Conservation (phyloP, 2,797 vertebrate genomes). For the Hydrophis major region DNA sequence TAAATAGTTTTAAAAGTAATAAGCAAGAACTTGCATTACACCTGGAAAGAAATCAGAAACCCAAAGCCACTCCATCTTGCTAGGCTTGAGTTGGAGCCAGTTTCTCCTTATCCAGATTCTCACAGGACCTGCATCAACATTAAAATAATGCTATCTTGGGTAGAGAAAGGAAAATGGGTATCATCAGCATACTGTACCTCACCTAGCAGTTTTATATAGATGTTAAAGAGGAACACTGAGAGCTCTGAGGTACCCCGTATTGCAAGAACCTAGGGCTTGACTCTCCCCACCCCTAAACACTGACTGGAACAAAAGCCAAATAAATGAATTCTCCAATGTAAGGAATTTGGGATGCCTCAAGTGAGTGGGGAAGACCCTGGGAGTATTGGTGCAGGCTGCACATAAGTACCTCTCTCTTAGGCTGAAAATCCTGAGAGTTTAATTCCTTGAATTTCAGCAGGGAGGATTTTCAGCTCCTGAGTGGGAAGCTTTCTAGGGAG, state of each 20-base stretch:
- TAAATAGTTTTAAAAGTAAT: background rate
- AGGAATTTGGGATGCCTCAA: background rate
- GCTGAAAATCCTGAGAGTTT: background rate
- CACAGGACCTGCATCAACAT: background rate
- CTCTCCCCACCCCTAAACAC: background rate
- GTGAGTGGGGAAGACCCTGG: background rate
- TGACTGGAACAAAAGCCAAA: background rate
- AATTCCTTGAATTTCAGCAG: background rate
- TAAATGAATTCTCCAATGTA: background rate
- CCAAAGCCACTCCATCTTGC: background rate
- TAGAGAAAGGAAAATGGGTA: background rate
- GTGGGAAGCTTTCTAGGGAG: background rate
- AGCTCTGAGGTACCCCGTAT: background rate
- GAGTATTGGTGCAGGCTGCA: background rate
- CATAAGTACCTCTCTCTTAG: background rate
- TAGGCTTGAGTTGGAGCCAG: background rate
- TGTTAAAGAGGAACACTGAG: background rate
- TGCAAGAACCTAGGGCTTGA: background rate
- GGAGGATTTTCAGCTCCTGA: background rate
- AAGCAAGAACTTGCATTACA: background rate
- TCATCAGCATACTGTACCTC: background rate
- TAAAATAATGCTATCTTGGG: background rate
- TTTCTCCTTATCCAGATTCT: background rate
- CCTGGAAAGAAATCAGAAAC: background rate
- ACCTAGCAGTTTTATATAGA: background rate